These are phyloP conservation scores for Mastacembelus armatus DNA, from an alignment of 2,797 vertebrate species.

Conservation along the genomic window DNA sequence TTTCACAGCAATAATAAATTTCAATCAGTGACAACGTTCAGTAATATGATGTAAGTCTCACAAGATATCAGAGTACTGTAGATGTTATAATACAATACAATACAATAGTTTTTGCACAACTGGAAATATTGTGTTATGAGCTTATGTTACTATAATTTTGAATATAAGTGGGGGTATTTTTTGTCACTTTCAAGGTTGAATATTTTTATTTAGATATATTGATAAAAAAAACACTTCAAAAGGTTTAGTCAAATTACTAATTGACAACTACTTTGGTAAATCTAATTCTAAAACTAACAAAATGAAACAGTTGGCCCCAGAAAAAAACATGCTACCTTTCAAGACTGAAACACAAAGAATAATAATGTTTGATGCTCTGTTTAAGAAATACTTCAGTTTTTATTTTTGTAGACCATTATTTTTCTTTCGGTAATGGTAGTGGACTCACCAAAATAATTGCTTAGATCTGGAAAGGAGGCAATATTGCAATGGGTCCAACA, in stretches of 20 bases:
- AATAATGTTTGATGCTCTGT: neutral
- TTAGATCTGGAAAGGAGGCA: neutral
- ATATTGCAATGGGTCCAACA: neutral
- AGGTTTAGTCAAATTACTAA: constrained; percentile 56
- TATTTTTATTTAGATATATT: constrained; percentile 64
- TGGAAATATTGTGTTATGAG: constrained; percentile 32
- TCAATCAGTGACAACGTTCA: constrained; percentile 67
- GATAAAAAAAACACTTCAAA: constrained; percentile 70
- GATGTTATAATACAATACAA: constrained; percentile 54
- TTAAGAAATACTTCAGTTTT: constrained; percentile 7
- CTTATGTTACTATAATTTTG: constrained; percentile 13
- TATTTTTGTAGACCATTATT: constrained; percentile 12
- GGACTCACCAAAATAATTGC: neutral
- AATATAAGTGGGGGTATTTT: constrained; percentile 6
- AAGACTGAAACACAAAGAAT: constrained; percentile 1
- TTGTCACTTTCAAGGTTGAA: constrained; percentile 26
- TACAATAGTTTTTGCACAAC: constrained; percentile 31
- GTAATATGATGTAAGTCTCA: constrained; percentile 50
- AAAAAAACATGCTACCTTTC: constrained; percentile 30
- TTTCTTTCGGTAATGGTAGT: neutral
- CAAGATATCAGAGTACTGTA: constrained; percentile 47
- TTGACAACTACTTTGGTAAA: constrained; percentile 25
- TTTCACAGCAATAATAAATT: constrained; percentile 53
- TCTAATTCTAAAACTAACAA: constrained; percentile 26
- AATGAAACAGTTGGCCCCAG: constrained; percentile 5